Base-by-base conservation (phyloP, 1,140 invertebrate genomes). In the Drosophila fuyamai region DNA sequence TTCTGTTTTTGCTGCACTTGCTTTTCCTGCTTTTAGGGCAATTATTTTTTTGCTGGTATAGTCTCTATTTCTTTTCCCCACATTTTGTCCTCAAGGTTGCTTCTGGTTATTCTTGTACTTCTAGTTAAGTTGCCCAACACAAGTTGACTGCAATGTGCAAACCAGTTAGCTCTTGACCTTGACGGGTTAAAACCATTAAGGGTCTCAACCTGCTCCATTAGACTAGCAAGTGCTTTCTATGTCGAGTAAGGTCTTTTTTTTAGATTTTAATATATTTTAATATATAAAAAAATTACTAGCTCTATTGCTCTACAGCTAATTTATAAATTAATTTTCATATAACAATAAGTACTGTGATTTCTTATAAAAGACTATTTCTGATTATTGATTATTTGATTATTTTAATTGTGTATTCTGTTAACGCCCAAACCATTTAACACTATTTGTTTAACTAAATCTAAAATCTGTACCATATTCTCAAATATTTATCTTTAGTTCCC, bases 51-150 rank as follows among this genome's bases (percentile, higher is more conserved):
- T 66, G 60, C 65, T 40, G 47, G 32, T 23, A 27, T 12, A 23
- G 60, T 13, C 36, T 14, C 47, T 44, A 16, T 65, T 18, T 47
- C 13, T 29, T 63, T 36, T 47, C 50, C 32, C 14, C 32, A 18
- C 41, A 56, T 32, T 23, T 57, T 71, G 41, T 47, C 67, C 44
- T 50, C 67, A 71, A 71, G 67, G 67, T 36, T 71, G 65, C 38
- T 71, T 71, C 65, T 71, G 67, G 67, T 71, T 71, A 58, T 71
- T 71, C 67, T 71, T 44, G 67, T 71, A 50, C 65, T 71, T 58
- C 51, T 71, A 53, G 65, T 71, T 36, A 44, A 71, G 66, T 71
- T 71, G 67, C 65, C 51, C 43, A 71, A 71, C 53, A 71, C 43
- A 18, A 57, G 43, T 41, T 35, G 14, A 5, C 66, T 16, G 35